These are phyloP conservation scores for Theretra japonica DNA, from an alignment of 2,888 invertebrate genomes.

Conservation along the genomic window DNA sequence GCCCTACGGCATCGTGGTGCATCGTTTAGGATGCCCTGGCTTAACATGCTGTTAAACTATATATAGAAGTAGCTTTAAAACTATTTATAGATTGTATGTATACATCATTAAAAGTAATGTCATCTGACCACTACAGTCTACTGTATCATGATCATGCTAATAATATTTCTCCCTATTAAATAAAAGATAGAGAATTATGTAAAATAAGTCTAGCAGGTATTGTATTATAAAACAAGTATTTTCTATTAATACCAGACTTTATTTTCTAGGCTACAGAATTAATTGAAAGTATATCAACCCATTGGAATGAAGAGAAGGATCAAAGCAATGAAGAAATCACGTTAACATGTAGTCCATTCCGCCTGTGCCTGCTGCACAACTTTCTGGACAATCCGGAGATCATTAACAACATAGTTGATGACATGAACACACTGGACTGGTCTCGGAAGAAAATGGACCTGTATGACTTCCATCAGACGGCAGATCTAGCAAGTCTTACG, in stretches of 20 bases:
- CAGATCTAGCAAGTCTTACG: slow-evolving; percentile 86
- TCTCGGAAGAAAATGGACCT: slow-evolving; percentile 92
- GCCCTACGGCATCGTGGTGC: too few species aligned
- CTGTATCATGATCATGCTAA: too few species aligned
- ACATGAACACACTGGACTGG: slow-evolving; percentile 89
- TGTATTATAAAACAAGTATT: too few species aligned
- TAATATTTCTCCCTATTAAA: too few species aligned
- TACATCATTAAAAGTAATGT: too few species aligned
- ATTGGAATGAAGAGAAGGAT: slow-evolving; percentile 79
- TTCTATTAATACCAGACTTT: slow-evolving; percentile 10
- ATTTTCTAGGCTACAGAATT: slow-evolving; percentile 66
- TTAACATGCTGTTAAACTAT: too few species aligned
- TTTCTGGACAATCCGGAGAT: slow-evolving; percentile 84
- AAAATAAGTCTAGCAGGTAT: too few species aligned
- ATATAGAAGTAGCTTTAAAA: too few species aligned
- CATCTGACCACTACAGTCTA: too few species aligned
- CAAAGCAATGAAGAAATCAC: slow-evolving; percentile 72
- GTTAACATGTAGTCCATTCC: slow-evolving; percentile 87
- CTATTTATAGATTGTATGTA: too few species aligned
- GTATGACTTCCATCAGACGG: slow-evolving; percentile 94
- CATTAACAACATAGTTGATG: slow-evolving; percentile 86
- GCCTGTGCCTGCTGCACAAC: slow-evolving; percentile 87
- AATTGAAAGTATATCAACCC: slow-evolving; percentile 65
- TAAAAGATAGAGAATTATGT: too few species aligned
- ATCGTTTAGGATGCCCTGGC: too few species aligned